Evolutionary conservation across 2,888 invertebrate species (phyloP).

Genomic region (Busseola fusca): DNA sequence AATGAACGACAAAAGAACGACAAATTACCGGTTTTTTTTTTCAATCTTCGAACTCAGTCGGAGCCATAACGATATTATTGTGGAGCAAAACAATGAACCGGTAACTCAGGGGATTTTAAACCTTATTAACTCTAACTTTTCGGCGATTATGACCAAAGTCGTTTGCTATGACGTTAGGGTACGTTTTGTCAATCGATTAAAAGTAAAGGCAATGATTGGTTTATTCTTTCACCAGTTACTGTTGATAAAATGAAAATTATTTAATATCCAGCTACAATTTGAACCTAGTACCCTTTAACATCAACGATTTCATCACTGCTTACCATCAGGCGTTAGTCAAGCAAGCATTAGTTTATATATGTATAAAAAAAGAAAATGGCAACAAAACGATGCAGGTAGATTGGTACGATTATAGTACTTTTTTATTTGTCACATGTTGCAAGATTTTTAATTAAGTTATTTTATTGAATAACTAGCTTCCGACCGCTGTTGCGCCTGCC

Average conservation of each 20-base stretch:
- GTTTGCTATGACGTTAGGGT: not conserved
- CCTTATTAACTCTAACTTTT: slow-evolving; percentile 14
- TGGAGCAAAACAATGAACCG: slow-evolving; percentile 36
- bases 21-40: slow-evolving; percentile 53
- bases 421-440: no score
- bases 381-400: not conserved
- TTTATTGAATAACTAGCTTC: not conserved
- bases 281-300: no score
- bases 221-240: not conserved
- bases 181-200: slow-evolving; percentile 12
- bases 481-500: no score
- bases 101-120: slow-evolving; percentile 36
- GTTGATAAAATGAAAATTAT: not conserved
- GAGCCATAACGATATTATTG: slow-evolving; percentile 51
- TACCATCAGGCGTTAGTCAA: no score
- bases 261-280: not conserved
- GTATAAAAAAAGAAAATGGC: no score
- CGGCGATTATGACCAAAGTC: slow-evolving; percentile 1
- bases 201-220: slow-evolving; percentile 1
- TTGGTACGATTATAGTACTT: not conserved
- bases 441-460: no score
- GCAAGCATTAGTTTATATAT: no score
- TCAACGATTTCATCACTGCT: no score
- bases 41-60: slow-evolving; percentile 48
- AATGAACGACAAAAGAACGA: slow-evolving; percentile 39